phyloP scores from a whole-genome alignment of 2,113 vertebrate species.

The Ailurus styani region DNA sequence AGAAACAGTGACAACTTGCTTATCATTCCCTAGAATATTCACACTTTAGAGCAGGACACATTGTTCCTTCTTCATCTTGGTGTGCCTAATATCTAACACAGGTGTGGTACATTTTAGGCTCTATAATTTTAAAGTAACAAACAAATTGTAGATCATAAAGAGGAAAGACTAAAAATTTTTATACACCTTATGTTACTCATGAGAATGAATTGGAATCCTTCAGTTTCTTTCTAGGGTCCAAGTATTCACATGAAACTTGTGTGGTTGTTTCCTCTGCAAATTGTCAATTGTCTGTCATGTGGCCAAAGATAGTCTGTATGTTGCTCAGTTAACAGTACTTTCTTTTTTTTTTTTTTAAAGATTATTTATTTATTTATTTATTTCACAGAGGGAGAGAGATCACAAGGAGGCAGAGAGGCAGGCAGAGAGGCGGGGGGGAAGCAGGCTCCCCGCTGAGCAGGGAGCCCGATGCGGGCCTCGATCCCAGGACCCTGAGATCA shows the following conservation, averaged over 20 bases:
- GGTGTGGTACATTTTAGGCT: neutral
- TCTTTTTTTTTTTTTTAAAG: too few relatives aligned
- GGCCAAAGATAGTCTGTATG: neutral
- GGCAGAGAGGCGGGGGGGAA: too few relatives aligned
- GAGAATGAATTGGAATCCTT: neutral
- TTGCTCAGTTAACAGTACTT: accelerated
- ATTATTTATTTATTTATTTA: too few relatives aligned
- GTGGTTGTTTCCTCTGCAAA: neutral
- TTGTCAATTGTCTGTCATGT: too few relatives aligned
- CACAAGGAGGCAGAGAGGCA: too few relatives aligned
- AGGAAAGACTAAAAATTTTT: neutral
- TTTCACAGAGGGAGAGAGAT: too few relatives aligned
- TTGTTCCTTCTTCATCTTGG: neutral
- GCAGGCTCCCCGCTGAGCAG: too few relatives aligned
- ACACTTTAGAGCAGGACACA: neutral
- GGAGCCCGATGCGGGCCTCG: too few relatives aligned
- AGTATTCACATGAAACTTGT: neutral
- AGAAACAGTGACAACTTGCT: neutral
- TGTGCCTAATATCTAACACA: neutral
- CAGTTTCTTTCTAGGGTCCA: neutral
- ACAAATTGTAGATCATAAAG: neutral
- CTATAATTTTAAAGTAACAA: neutral
- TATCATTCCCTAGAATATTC: neutral
- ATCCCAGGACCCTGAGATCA: too few relatives aligned
- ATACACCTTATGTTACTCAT: neutral